Conservation (phyloP, 1,140 invertebrate genomes). For the Sesamia nonagrioides region DNA sequence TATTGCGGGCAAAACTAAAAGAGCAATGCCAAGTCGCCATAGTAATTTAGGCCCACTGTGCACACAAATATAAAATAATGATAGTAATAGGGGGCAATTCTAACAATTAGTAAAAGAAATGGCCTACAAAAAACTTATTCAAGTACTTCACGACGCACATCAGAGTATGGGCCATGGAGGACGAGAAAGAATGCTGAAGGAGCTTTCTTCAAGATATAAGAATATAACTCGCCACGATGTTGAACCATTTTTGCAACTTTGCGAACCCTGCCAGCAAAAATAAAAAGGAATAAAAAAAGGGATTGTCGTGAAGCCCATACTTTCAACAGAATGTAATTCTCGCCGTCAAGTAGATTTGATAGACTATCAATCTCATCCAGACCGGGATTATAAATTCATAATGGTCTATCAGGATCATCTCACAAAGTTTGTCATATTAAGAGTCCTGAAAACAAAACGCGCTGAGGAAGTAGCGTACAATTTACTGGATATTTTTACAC, state of each 20-base stretch:
- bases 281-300: neutral
- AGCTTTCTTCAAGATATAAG: neutral
- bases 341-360: neutral
- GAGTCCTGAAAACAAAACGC: slow-evolving; percentile 23
- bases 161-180: neutral
- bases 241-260: neutral
- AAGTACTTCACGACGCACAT: no score
- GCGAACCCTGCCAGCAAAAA: neutral
- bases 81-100: no score
- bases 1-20: no score
- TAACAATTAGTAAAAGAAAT: no score
- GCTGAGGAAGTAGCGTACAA: slow-evolving; percentile 37
- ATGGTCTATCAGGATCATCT: slow-evolving; percentile 50
- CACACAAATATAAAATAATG: no score
- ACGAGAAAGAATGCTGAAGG: neutral
- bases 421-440: slow-evolving; percentile 40
- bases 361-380: slow-evolving; percentile 29
- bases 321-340: neutral
- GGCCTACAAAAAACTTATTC: no score
- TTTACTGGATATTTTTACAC: slow-evolving; percentile 43
- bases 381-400: slow-evolving; percentile 26
- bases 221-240: neutral
- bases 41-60: no score
- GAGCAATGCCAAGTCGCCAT: no score
- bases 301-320: neutral